A percentile compares a stretch with the other conserved stretches of the same genome.
Evolutionary conservation across 1,140 invertebrate species (phyloP).

Genomic region (Ditylenchus dipsaci): DNA sequence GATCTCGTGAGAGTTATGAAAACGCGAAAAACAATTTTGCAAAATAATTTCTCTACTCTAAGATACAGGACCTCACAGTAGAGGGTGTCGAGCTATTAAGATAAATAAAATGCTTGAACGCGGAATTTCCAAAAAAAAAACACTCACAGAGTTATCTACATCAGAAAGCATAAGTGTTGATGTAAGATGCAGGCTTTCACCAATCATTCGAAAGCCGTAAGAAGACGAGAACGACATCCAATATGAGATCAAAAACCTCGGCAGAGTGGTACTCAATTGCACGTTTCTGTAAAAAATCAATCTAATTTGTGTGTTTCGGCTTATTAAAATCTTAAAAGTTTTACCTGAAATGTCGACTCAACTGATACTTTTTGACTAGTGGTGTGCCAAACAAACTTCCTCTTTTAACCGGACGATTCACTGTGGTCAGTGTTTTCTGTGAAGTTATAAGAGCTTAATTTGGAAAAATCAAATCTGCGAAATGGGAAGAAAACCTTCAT

Average conservation of each 20-base stretch:
- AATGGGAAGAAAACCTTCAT: constrained; percentile 35
- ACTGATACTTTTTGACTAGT: constrained; percentile 76
- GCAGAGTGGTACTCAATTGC: constrained; percentile 76
- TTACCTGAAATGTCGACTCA: constrained; percentile 78
- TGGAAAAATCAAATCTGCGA: too few species aligned
- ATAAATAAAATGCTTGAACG: too few species aligned
- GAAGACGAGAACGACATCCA: constrained; percentile 97
- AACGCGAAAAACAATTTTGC: too few species aligned
- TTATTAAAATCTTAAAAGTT: not conserved
- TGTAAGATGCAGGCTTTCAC: constrained; percentile 75
- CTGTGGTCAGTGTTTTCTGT: constrained; percentile 80
- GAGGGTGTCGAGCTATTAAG: too few species aligned
- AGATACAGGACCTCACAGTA: too few species aligned
- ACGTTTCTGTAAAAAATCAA: constrained; percentile 66
- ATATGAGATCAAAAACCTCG: constrained; percentile 86
- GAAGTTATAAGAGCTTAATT: constrained; percentile 1
- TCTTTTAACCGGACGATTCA: constrained; percentile 83
- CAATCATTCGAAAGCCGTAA: constrained; percentile 83
- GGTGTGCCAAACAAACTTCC: constrained; percentile 80
- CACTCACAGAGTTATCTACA: constrained; percentile 53
- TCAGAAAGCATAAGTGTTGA: constrained; percentile 62
- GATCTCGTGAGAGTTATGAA: too few species aligned
- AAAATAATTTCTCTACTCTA: too few species aligned
- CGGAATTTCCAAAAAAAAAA: too few species aligned
- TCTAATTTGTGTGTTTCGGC: not conserved